Evolutionary conservation across 2,888 invertebrate species (phyloP).

Genomic region (Ormyrus pomaceus): DNA sequence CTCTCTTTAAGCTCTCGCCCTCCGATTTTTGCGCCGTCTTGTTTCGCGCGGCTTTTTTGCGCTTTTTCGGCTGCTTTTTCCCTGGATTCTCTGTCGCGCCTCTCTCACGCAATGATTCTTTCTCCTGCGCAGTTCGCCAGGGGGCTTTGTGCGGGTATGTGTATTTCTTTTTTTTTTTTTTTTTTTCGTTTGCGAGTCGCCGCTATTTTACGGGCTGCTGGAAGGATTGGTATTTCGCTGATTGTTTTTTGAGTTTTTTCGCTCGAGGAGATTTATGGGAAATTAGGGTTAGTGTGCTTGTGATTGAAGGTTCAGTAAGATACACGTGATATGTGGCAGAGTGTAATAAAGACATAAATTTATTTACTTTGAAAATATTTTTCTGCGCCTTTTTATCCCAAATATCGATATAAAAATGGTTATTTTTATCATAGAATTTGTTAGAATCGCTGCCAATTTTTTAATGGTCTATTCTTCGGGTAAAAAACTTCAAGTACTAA

Average conservation of each 20-base stretch:
- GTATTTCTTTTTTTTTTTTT: not conserved
- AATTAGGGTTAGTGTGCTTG: too few species aligned
- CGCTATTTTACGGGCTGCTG: slow-evolving; percentile 4
- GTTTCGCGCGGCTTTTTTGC: not conserved
- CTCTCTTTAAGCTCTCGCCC: slow-evolving; percentile 23
- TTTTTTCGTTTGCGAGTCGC: not conserved
- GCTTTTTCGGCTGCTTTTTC: slow-evolving; percentile 1
- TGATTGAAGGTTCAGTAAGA: too few species aligned
- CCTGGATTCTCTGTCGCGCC: not conserved
- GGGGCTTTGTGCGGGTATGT: too few species aligned
- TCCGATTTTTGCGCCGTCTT: not conserved
- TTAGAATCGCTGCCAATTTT: too few species aligned
- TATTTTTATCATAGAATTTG: too few species aligned
- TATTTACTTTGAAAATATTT: too few species aligned
- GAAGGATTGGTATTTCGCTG: slow-evolving; percentile 12
- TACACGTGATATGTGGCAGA: too few species aligned
- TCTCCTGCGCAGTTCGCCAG: not conserved
- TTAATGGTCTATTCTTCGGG: too few species aligned
- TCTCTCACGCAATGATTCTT: slow-evolving; percentile 35
- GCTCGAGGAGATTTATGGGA: not conserved
- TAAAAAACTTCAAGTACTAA: too few species aligned
- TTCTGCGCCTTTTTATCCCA: too few species aligned
- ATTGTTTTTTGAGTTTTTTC: not conserved
- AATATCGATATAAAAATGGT: too few species aligned
- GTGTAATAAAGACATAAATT: too few species aligned